Evolutionary conservation across 2,797 vertebrate genomes (phyloP).

Genomic region (Takifugu rubripes): DNA sequence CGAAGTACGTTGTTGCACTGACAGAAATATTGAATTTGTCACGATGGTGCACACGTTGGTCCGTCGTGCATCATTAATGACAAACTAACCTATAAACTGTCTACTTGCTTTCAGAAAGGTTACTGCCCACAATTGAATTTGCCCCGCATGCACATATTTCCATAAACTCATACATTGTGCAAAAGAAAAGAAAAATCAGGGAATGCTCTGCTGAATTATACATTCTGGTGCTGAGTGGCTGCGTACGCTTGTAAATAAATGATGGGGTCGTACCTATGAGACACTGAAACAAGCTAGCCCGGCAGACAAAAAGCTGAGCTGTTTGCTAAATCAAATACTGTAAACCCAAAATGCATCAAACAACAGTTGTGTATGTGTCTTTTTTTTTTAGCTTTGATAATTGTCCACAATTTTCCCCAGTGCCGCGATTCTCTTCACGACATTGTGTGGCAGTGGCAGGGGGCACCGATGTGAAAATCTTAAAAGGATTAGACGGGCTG

Average conservation of each 20-base stretch:
- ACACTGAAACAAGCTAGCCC: conserved; percentile 52
- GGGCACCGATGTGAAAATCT: conserved; percentile 76
- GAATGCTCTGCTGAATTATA: conserved; percentile 76
- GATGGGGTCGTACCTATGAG: conserved; percentile 67
- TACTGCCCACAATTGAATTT: conserved; percentile 52
- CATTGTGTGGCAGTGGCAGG: conserved; percentile 70
- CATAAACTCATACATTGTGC: conserved; percentile 75
- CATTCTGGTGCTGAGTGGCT: conserved; percentile 72
- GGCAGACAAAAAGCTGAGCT: conserved; percentile 43
- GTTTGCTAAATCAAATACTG: conserved; percentile 37
- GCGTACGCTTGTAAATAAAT: conserved; percentile 73
- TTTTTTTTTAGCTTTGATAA: conserved; percentile 40
- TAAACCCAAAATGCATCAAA: conserved; percentile 54
- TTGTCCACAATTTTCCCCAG: conserved; percentile 49
- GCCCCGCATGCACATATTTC: conserved; percentile 69
- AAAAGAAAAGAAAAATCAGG: conserved; percentile 51
- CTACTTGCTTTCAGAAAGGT: conserved; percentile 69
- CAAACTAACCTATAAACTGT: conserved; percentile 69
- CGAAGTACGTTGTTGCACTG: conserved; percentile 25
- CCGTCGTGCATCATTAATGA: conserved; percentile 57
- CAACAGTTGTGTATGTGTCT: conserved; percentile 44
- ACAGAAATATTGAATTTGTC: conserved; percentile 47
- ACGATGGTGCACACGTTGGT: conserved; percentile 42
- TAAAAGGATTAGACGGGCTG: conserved; percentile 76
- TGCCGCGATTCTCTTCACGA: conserved; percentile 61